These are phyloP conservation scores for Tipula helvola DNA, from an alignment of 2,888 invertebrate genomes.

Conservation along the genomic window DNA sequence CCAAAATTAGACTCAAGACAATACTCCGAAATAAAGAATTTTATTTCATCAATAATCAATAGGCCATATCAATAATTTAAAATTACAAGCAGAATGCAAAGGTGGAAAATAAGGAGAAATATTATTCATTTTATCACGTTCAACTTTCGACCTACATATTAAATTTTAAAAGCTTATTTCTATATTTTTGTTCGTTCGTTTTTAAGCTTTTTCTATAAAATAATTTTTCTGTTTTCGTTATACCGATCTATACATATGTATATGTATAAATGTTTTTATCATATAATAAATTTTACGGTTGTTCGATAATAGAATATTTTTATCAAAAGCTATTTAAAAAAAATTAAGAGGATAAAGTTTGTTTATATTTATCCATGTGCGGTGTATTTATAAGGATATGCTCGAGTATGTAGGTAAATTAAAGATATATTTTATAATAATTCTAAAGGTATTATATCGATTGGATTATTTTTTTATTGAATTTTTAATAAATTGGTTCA, in stretches of 20 bases:
- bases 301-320: background rate
- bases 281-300: background rate
- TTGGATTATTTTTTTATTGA: too few relatives aligned
- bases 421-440: too few relatives aligned
- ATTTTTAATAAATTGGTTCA: too few relatives aligned
- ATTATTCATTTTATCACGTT: background rate
- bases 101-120: background rate
- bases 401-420: too few relatives aligned
- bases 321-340: background rate
- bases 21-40: background rate
- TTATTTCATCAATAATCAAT: background rate
- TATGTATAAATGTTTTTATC: background rate
- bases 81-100: background rate
- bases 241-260: background rate
- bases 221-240: background rate
- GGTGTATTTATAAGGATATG: too few relatives aligned
- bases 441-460: too few relatives aligned
- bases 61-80: background rate
- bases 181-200: background rate
- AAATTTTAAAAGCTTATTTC: background rate
- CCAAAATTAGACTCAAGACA: background rate
- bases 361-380: background rate
- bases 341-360: background rate
- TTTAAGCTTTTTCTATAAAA: background rate
- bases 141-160: background rate